Percentiles rank a stretch among this genome's conserved stretches.
These are phyloP conservation scores for Meloidogyne exigua DNA, from an alignment of 1,140 invertebrate species.

Conservation along the genomic window DNA sequence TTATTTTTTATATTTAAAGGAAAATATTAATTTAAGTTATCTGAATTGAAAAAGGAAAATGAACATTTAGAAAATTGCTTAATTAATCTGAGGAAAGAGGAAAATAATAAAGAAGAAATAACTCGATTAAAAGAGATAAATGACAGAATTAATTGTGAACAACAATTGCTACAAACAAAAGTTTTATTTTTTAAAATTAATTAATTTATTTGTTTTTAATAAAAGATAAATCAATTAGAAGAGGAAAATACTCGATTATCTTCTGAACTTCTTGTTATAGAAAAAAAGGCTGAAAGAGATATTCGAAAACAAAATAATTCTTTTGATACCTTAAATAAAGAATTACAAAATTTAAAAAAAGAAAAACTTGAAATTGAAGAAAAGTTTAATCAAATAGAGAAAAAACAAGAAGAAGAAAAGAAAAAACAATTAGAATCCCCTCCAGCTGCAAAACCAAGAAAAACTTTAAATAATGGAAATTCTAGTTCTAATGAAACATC, in stretches of 20 bases:
- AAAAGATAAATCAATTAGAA: constrained; percentile 9
- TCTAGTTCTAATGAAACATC: neutral
- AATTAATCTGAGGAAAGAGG: neutral
- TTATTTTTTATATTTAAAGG: neutral
- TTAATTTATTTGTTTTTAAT: neutral
- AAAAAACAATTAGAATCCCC: neutral
- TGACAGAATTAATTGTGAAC: neutral
- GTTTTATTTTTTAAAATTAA: neutral
- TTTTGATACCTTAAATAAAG: neutral
- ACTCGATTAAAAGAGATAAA: neutral
- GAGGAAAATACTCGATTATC: constrained; percentile 12
- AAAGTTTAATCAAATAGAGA: too few relatives aligned
- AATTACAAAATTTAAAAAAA: constrained; percentile 1
- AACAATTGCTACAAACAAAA: neutral
- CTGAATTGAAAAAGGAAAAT: neutral
- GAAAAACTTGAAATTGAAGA: too few relatives aligned
- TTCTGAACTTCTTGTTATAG: constrained; percentile 2
- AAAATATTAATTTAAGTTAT: neutral
- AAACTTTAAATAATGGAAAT: neutral
- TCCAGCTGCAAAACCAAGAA: constrained; percentile 15
- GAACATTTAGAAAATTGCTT: neutral
- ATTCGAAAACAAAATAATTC: neutral
- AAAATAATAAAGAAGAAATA: neutral
- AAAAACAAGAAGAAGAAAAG: too few relatives aligned
- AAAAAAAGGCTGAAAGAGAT: neutral